These are phyloP conservation scores for Operophtera brumata DNA, from an alignment of 2,888 invertebrate species.

Conservation along the genomic window DNA sequence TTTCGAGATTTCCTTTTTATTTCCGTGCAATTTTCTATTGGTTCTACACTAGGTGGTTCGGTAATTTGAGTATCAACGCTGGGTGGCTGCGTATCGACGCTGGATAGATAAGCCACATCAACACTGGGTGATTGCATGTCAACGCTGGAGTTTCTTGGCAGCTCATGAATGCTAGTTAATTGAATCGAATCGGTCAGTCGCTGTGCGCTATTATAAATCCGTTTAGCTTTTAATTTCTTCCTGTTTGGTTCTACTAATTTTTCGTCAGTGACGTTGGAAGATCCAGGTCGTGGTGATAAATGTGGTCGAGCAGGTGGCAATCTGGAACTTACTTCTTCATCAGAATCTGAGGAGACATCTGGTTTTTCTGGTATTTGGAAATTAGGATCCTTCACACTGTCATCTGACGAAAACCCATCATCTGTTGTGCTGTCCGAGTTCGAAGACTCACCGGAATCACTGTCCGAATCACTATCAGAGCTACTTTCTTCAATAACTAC, in stretches of 20 bases:
- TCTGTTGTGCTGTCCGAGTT: conserved; percentile 7
- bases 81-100: conserved; percentile 21
- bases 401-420: conserved; percentile 15
- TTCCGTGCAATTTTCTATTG: not conserved
- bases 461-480: conserved; percentile 2
- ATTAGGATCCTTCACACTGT: conserved; percentile 11
- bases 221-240: not conserved
- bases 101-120: conserved; percentile 6
- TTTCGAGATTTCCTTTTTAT: not conserved
- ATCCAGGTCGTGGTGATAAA: conserved; percentile 5
- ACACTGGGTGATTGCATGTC: conserved; percentile 2
- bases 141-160: conserved; percentile 5
- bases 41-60: conserved; percentile 19
- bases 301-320: not conserved
- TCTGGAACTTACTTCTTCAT: not conserved
- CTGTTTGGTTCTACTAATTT: not conserved
- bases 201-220: conserved; percentile 8
- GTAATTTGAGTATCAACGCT: conserved; percentile 11
- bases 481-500: conserved; percentile 1
- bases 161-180: conserved; percentile 13
- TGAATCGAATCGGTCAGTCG: conserved; percentile 19
- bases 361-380: not conserved
- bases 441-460: conserved; percentile 2
- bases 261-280: not conserved
- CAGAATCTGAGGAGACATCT: not conserved